Evolutionary conservation across 2,113 vertebrate species (phyloP).

Genomic region (Shinisaurus crocodilurus): DNA sequence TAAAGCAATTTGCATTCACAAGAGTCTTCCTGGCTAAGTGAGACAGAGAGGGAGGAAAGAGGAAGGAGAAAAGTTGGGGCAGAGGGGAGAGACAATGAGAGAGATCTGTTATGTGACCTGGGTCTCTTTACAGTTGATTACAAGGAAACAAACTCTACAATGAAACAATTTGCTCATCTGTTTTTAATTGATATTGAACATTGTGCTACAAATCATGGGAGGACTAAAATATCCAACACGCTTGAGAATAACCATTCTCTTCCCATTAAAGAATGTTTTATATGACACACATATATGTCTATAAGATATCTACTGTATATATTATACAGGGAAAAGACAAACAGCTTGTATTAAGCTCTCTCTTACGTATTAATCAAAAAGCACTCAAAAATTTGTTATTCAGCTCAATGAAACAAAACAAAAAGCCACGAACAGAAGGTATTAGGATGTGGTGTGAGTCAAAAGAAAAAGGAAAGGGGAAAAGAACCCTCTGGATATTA

Average conservation of each 20-base stretch:
- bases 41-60: conserved; percentile 68
- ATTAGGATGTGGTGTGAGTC: conserved; percentile 18
- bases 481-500: background rate
- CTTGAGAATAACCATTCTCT: conserved; percentile 34
- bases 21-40: conserved; percentile 66
- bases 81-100: conserved; percentile 66
- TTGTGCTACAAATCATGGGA: conserved; percentile 53
- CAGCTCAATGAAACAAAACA: background rate
- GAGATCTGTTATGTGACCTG: conserved; percentile 78
- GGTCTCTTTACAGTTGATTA: conserved; percentile 79
- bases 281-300: background rate
- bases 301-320: background rate
- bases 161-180: conserved; percentile 71
- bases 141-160: conserved; percentile 73
- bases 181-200: conserved; percentile 74
- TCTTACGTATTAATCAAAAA: conserved; percentile 10
- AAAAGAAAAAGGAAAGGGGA: background rate
- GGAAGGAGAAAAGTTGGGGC: conserved; percentile 45
- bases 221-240: conserved; percentile 48
- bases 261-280: conserved; percentile 32
- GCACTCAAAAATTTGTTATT: conserved; percentile 19
- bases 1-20: conserved; percentile 81
- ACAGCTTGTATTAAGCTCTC: background rate
- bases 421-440: background rate
- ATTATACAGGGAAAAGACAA: background rate